A percentile compares a stretch with the other conserved stretches of the same genome.
Evolutionary conservation across 2,888 invertebrate species (phyloP).

Genomic region (Fragum whitleyi): DNA sequence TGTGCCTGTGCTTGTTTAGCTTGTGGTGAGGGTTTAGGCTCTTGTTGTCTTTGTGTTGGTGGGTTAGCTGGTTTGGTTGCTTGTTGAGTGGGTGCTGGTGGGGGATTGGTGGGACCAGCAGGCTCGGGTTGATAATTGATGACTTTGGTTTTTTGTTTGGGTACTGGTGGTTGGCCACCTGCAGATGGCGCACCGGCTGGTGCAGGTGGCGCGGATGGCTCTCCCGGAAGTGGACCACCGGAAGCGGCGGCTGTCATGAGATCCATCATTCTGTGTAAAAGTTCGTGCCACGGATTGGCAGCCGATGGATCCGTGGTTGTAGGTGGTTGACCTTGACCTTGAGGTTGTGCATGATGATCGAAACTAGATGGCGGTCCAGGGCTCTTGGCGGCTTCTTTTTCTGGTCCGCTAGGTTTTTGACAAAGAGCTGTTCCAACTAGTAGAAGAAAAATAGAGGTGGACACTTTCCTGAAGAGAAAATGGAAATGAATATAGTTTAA

Average conservation of each 20-base stretch:
- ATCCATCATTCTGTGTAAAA: constrained; percentile 61
- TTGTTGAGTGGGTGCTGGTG: constrained; percentile 6
- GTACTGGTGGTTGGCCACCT: neutral
- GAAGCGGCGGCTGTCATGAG: constrained; percentile 51
- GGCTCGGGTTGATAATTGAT: neutral
- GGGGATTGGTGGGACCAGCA: neutral
- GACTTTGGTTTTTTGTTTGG: neutral
- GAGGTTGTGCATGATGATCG: neutral
- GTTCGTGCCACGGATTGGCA: constrained; percentile 59
- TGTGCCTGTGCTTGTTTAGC: neutral
- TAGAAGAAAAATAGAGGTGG: neutral
- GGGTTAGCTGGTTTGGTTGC: neutral
- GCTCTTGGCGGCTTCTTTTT: neutral
- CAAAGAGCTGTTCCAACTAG: constrained; percentile 6
- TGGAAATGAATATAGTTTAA: neutral
- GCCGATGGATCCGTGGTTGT: neutral
- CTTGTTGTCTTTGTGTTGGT: neutral
- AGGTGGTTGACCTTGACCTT: neutral
- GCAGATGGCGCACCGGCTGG: neutral
- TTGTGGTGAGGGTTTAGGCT: neutral
- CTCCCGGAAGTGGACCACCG: neutral
- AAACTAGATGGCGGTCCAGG: neutral
- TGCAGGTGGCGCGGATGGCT: neutral
- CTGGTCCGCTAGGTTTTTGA: neutral
- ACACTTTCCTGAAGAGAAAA: neutral